Conservation (phyloP, 2,888 invertebrate genomes). For the Microctonus aethiopoides region DNA sequence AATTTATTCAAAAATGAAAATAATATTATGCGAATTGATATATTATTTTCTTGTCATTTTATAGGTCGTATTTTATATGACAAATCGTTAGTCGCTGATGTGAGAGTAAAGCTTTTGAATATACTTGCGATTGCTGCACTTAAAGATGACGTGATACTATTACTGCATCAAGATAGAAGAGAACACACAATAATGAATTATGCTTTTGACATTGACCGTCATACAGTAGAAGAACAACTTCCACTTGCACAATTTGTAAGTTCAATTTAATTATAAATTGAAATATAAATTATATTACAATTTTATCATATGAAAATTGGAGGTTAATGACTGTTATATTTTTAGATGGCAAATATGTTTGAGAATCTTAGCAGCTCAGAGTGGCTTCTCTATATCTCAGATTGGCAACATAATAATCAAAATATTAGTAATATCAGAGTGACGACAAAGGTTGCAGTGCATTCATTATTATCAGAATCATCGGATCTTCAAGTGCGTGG, state of each 20-base stretch:
- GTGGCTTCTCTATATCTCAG: slow-evolving; percentile 93
- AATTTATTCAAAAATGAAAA: too few species aligned
- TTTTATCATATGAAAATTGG: neutral
- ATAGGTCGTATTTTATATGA: slow-evolving; percentile 75
- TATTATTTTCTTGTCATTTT: slow-evolving; percentile 34
- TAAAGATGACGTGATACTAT: slow-evolving; percentile 89
- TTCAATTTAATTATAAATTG: slow-evolving; percentile 34
- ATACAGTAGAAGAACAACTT: slow-evolving; percentile 80
- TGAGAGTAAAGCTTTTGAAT: slow-evolving; percentile 76
- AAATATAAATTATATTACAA: slow-evolving; percentile 8
- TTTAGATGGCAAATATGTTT: slow-evolving; percentile 89
- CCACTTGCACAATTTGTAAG: slow-evolving; percentile 84
- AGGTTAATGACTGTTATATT: slow-evolving; percentile 27
- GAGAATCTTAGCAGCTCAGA: slow-evolving; percentile 89
- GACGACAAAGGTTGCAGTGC: slow-evolving; percentile 91
- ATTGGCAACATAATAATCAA: slow-evolving; percentile 84
- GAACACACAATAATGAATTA: slow-evolving; percentile 91
- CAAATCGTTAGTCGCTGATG: slow-evolving; percentile 70
- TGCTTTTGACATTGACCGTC: slow-evolving; percentile 82
- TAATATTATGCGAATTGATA: too few species aligned
- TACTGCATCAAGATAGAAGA: slow-evolving; percentile 89
- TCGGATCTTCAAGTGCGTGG: slow-evolving; percentile 82
- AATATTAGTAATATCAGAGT: slow-evolving; percentile 88
- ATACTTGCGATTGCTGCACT: slow-evolving; percentile 81
- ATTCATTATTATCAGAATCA: slow-evolving; percentile 81